Conservation (phyloP, 2,888 invertebrate species). For the Xanthia icteritia region DNA sequence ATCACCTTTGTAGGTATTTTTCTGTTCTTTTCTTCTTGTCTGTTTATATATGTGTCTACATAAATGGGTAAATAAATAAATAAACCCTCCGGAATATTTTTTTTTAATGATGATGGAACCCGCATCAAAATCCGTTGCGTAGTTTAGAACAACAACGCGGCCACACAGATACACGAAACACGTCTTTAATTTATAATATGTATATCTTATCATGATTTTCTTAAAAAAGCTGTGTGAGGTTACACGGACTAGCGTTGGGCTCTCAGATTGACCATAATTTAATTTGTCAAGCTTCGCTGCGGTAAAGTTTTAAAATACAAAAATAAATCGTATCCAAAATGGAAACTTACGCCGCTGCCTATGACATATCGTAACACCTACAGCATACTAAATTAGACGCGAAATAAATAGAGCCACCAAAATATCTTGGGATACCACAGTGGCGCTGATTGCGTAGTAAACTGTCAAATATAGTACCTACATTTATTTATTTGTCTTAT, state of each 20-base stretch:
- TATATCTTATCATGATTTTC: too few relatives aligned
- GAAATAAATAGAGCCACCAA: conserved; percentile 8
- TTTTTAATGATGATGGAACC: too few relatives aligned
- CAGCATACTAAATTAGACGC: conserved; percentile 25
- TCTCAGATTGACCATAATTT: neutral
- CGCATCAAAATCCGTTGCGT: too few relatives aligned
- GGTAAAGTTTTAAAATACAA: neutral
- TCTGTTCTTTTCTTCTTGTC: too few relatives aligned
- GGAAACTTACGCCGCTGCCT: conserved; percentile 12
- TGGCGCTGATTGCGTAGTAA: neutral
- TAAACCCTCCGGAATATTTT: too few relatives aligned
- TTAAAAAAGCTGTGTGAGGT: neutral
- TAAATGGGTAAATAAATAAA: too few relatives aligned
- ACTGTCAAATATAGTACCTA: neutral
- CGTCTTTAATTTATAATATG: too few relatives aligned
- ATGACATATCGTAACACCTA: conserved; percentile 16
- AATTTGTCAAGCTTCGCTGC: neutral
- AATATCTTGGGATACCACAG: neutral
- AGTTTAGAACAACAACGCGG: too few relatives aligned
- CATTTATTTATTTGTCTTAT: neutral
- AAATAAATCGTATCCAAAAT: conserved; percentile 1
- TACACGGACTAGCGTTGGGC: neutral
- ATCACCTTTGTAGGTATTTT: too few relatives aligned
- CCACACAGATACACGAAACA: too few relatives aligned
- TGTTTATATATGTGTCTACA: too few relatives aligned